phyloP scores from a whole-genome alignment of 2,797 vertebrate species.

The Gallinago stenura region DNA sequence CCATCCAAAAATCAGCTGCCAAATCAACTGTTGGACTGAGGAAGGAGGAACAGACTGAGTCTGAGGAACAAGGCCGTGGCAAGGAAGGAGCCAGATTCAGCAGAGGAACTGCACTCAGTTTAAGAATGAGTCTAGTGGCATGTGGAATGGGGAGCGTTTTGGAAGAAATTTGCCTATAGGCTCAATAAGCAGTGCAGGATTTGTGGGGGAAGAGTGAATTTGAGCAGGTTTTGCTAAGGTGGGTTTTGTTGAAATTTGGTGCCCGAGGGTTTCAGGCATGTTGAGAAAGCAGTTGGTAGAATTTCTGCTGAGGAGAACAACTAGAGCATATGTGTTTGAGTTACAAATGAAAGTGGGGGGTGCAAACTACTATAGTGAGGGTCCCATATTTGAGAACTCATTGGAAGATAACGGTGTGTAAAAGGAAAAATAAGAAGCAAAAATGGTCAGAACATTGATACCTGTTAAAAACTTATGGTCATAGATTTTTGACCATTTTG shows the following conservation, averaged over 20 bases:
- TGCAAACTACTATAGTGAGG: background rate
- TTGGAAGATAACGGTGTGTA: background rate
- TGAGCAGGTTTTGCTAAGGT: background rate
- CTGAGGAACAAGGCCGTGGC: rapidly evolving
- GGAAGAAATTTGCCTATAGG: background rate
- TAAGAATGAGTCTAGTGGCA: background rate
- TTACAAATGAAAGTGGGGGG: background rate
- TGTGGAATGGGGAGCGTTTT: background rate
- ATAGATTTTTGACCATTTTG: background rate
- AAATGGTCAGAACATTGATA: background rate
- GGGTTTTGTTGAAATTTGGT: background rate
- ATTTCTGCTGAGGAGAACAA: background rate
- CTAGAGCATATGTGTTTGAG: background rate
- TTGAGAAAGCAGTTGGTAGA: background rate
- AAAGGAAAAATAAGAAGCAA: background rate
- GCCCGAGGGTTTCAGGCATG: background rate
- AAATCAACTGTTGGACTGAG: background rate
- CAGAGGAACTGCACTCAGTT: background rate
- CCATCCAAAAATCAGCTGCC: background rate
- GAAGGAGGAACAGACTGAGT: background rate
- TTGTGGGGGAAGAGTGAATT: background rate
- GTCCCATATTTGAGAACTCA: background rate
- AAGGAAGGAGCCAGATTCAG: background rate
- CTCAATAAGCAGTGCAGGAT: background rate
- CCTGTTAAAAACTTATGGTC: background rate